These are phyloP conservation scores for Azemiops feae DNA, from an alignment of 2,113 vertebrate species.

Conservation along the genomic window DNA sequence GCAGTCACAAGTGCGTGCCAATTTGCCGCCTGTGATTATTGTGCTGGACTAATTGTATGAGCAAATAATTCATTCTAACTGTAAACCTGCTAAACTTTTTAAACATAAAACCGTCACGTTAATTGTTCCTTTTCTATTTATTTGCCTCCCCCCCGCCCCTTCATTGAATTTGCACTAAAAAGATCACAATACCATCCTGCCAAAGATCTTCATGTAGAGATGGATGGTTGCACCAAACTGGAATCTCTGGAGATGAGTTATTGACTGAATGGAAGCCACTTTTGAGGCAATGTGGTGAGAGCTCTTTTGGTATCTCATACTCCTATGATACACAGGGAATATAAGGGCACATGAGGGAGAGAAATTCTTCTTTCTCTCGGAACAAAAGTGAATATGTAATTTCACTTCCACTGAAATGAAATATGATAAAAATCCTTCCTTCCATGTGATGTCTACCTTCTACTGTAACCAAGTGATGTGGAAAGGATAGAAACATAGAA, in stretches of 20 bases:
- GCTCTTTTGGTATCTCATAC: not conserved
- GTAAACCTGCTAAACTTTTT: conserved; percentile 54
- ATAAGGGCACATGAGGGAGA: not conserved
- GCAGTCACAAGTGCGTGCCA: conserved; percentile 27
- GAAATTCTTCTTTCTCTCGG: not conserved
- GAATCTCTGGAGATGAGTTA: not conserved
- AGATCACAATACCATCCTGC: not conserved
- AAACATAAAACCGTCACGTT: conserved; percentile 41
- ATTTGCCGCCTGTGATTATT: conserved; percentile 53
- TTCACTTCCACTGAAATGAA: not conserved
- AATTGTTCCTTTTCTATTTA: conserved; percentile 46
- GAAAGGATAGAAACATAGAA: not conserved
- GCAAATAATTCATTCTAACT: conserved; percentile 62
- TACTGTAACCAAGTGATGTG: not conserved
- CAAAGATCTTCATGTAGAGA: not conserved
- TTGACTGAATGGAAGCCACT: not conserved
- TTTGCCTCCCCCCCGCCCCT: not conserved
- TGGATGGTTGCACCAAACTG: not conserved
- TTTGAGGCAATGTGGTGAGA: too few species aligned
- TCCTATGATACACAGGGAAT: not conserved
- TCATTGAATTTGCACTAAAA: not conserved
- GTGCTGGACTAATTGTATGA: conserved; percentile 62
- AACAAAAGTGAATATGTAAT: not conserved
- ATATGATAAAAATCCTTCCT: not conserved
- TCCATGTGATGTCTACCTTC: not conserved